Evolutionary conservation across 2,888 invertebrate species (phyloP), one percentile per base, ranked within the genome.

Genomic region (Drosophila austrosaltans): DNA sequence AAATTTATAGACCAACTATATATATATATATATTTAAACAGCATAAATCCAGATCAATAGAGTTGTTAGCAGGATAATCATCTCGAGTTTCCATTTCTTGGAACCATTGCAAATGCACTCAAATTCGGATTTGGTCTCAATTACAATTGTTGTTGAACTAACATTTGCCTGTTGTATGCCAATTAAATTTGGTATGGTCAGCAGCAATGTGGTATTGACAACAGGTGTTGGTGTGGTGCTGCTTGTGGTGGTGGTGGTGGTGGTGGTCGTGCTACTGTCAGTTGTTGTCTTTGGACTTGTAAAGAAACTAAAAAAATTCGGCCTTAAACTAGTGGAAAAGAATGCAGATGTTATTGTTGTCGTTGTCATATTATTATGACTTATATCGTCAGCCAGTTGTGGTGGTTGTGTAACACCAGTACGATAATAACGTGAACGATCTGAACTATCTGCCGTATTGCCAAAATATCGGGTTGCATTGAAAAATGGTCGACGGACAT

Each of bases 11-110:
- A 16, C 16, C 16, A 16, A 16, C 16, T 16, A 28, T 28, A 28
- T 28, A 28, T 28, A 28, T 28, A 16, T 16, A 16, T 16, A 16
- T 16, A 16, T 16, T 25, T 48, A 48, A 25, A 16, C 22, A 48
- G 22, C n/a, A 53, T 53, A 48, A 42, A 58, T 39, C 22, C 22
- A 57, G 12, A 39, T 39, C 7, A 44, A 7, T 3, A 66, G 28
- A 8, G 61, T 7, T 22, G 57, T 1, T 0, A 69, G 3, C 8
- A 53, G 1, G 0, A 48, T 7, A 7, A 3, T 1, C 0, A 32
- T 40, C 6, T 62, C n/a, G 0, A 42, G 20, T 22, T 48, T 25
- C 1, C 7, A 16, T 6, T 63, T 56, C 3, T 0, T 10, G 1
- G 32, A 42, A 8, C 53, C 59, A 56, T 22, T 66, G n/a, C 30